A percentile compares a stretch with the other conserved stretches of the same genome.
Conservation (phyloP, 2,797 vertebrate species). For the Chelon labrosus region DNA sequence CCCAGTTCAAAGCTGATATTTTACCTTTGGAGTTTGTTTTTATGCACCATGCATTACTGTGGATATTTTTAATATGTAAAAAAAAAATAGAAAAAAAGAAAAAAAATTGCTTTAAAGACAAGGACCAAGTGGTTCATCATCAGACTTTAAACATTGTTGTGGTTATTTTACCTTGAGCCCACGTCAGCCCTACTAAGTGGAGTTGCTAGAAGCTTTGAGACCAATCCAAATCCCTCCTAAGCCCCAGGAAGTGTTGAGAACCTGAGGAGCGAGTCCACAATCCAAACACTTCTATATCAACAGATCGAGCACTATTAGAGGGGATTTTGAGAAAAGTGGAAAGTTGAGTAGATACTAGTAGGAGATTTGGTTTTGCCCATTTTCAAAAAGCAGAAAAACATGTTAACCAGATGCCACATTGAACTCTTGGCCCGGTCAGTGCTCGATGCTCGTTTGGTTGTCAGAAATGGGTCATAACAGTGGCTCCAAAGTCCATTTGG, state of each 20-base stretch:
- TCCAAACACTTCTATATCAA: constrained; percentile 52
- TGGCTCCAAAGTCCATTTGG: constrained; percentile 76
- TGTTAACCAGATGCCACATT: constrained; percentile 34
- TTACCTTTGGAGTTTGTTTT: constrained; percentile 59
- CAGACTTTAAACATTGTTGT: constrained; percentile 51
- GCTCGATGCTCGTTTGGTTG: constrained; percentile 38
- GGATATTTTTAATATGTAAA: constrained; percentile 24
- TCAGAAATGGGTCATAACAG: constrained; percentile 59
- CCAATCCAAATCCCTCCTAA: constrained; percentile 57
- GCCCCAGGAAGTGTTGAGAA: constrained; percentile 61
- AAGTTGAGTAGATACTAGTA: constrained; percentile 18
- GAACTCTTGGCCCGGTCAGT: constrained; percentile 20
- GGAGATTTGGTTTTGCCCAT: constrained; percentile 26
- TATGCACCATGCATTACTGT: constrained; percentile 53
- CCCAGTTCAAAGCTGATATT: constrained; percentile 49
- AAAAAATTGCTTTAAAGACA: constrained; percentile 39
- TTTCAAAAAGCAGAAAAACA: constrained; percentile 36
- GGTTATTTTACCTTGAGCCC: constrained; percentile 50
- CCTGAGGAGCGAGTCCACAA: constrained; percentile 40
- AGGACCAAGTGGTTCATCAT: constrained; percentile 51
- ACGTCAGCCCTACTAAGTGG: constrained; percentile 46
- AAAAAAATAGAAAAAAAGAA: not conserved
- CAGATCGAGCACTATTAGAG: constrained; percentile 53
- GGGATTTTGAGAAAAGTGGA: constrained; percentile 37
- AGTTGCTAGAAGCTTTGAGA: constrained; percentile 52